Base-by-base conservation (phyloP, 2,113 vertebrate species). In the Tetrax tetrax region DNA sequence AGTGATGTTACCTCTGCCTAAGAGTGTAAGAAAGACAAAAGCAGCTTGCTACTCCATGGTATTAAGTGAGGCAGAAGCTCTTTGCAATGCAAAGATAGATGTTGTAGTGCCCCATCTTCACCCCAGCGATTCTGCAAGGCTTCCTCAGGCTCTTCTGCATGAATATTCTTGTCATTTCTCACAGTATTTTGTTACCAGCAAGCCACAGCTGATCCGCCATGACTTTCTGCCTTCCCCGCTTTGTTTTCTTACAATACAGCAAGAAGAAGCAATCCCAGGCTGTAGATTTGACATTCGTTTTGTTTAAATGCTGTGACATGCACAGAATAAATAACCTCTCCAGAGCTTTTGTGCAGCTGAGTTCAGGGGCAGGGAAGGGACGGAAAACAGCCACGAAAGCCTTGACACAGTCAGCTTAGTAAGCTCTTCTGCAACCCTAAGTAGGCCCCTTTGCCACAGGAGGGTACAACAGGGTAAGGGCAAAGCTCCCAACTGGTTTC, bases 31-130 rank as follows among this genome's bases (percentile, higher is more conserved):
- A 6, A 41, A 64, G 2, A 6, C 29, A 61, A 16, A 47, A 14
- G 1, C 5, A 41, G 9, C 20, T 14, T 35, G 27, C 14, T 11
- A 4, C 2, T 13, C 14, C 2, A 1, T 1, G 3, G 25, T 65
- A 7, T 10, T 7, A 37, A 19, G 7, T 4, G 4, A 59, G 10
- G 8, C 2, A 0, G 37, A 83, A 0, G 28, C 16, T 31, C 7
- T 15, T 9, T 17, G 5, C 19, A 31, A 4, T 21, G 18, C 9
- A 16, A 9, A 16, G 14, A 29, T 4, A 43, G 7, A 47, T 1
- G 2, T 15, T 2, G 0, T 2, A 5, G 7, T 23, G 6, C 23
- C 27, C n/a, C 3, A 38, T 1, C n/a, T 50, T 59, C 5, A 25
- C 19, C 8, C 5, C 1, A 0, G 0, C 5, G 19, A 16, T 28